Base-by-base conservation (phyloP, 1,140 invertebrate genomes). In the Chironomus tepperi region DNA sequence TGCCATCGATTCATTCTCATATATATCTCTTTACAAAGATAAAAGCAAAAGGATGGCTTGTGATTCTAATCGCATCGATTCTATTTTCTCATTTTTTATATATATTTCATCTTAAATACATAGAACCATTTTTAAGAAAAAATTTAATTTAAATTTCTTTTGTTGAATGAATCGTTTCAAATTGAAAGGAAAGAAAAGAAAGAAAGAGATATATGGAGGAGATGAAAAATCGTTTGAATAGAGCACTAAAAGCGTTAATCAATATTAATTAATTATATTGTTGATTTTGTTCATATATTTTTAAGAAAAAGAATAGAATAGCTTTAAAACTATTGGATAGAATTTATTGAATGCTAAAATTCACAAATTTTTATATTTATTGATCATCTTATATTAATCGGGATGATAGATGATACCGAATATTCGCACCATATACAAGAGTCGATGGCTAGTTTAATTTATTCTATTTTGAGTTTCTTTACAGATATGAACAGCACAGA, bases 191-290 rank as follows among this genome's bases (percentile, higher is more conserved):
- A 57, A 10, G 12, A n/a, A 47, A 47, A 47, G 47, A 57, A 15
- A 57, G 47, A 57, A 57, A 57, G 47, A 57, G 15, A n/a, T 34
- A 34, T 34, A 34, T 34, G 24, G 24, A 34, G 24, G 24, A 34
- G 24, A 34, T 34, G 24, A 34, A 34, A 34, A 34, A 34, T 34
- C 24, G 24, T 34, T 34, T 34, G 24, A 34, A 34, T 34, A 34
- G 24, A 34, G 24, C 12, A 15, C 12, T 57, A 57, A n/a, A 47
- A 47, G n/a, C 47, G 47, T 57, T 57, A 57, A 57, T 57, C 47
- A 57, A 57, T 57, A 57, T 57, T 57, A 57, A 57, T 57, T 57
- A 57, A 57, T 57, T 57, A 57, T 57, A 57, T 57, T 57, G 47
- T 57, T 57, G 47, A 57, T 57, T 57, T 57, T 34, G 24, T 34